A percentile compares a stretch with the other conserved stretches of the same genome.
phyloP scores from a whole-genome alignment of 2,113 vertebrate genomes.

The Mungos mungo region DNA sequence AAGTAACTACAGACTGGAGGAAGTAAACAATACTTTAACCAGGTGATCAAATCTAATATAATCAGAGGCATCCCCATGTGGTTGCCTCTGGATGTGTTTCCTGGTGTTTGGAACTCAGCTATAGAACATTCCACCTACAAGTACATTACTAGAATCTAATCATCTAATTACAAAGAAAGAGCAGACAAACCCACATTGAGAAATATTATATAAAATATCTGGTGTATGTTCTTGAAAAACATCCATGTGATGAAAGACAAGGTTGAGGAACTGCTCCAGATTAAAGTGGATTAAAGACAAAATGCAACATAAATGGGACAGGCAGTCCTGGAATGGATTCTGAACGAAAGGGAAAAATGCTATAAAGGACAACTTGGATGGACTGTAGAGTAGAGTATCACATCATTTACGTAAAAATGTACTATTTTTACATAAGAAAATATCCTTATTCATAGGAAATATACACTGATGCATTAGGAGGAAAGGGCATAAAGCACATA shows the following conservation, averaged over 20 bases:
- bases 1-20: background rate
- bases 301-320: background rate
- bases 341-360: background rate
- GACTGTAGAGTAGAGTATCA: background rate
- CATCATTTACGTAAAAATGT: background rate
- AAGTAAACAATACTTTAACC: background rate
- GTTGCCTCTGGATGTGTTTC: background rate
- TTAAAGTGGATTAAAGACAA: background rate
- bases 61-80: background rate
- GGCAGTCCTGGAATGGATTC: background rate
- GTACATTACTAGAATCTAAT: background rate
- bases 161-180: background rate
- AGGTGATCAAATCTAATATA: background rate
- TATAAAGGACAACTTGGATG: background rate
- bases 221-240: background rate
- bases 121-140: background rate
- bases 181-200: background rate
- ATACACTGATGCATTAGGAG: background rate
- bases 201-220: background rate
- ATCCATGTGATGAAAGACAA: background rate
- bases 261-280: background rate
- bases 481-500: background rate
- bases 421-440: background rate
- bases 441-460: background rate
- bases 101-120: background rate